These are phyloP conservation scores for Clarias gariepinus DNA, from an alignment of 2,113 vertebrate genomes.

Conservation along the genomic window DNA sequence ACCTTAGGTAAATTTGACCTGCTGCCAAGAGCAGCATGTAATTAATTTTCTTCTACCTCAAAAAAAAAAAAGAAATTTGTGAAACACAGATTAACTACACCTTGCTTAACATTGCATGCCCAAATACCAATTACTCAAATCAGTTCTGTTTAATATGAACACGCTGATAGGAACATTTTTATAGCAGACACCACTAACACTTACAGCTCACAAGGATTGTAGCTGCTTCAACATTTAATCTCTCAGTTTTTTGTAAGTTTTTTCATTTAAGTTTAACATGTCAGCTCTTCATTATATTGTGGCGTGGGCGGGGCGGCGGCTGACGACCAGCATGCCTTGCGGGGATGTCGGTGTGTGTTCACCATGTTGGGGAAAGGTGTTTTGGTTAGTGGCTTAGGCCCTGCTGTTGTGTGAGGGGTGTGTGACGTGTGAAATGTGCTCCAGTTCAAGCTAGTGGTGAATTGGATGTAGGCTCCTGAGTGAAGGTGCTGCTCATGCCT, in stretches of 20 bases:
- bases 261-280: not conserved
- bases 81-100: not conserved
- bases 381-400: no score
- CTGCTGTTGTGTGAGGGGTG: no score
- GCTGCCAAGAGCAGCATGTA: slow-evolving; percentile 20
- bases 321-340: no score
- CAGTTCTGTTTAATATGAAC: not conserved
- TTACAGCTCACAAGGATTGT: not conserved
- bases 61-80: not conserved
- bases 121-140: not conserved
- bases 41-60: not conserved
- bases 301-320: no score
- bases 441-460: no score
- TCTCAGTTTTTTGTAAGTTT: not conserved
- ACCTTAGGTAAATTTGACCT: not conserved
- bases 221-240: not conserved
- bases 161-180: no score
- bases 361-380: no score
- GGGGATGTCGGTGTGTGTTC: no score
- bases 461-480: no score
- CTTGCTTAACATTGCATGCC: not conserved
- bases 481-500: no score
- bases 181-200: not conserved
- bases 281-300: not conserved
- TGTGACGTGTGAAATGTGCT: no score